Evolutionary conservation across 1,140 invertebrate genomes (phyloP), one percentile per base, ranked within the genome.

Genomic region (Vanessa tameamea): DNA sequence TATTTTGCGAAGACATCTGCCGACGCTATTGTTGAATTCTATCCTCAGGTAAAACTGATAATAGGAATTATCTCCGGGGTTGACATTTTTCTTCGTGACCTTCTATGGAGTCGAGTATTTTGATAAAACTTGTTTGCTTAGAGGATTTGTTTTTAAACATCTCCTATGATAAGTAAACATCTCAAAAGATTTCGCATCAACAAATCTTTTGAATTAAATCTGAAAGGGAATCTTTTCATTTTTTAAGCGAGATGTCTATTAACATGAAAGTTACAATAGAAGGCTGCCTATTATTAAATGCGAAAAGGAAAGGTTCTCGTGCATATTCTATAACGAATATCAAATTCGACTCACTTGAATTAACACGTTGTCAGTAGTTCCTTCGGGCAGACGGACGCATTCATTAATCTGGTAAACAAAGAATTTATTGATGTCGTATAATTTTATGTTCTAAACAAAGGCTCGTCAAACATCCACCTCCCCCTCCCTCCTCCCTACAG

Each of bases 381-480:
- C 57, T 61, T 59, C 55, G 76, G 57, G 69, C 78, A 75, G 78
- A 85, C 77, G 76, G 77, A 82, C 80, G 77, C 78, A 79, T 84
- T 85, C 82, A 85, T 88, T 89, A 84, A 69, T 86, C 80, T 78
- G 70, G 86, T 91, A 90, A 90, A 92, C 87, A 92, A 84, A 88
- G 83, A 87, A 90, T 92, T 92, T 91, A 91, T 90, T 82, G 83
- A 81, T 84, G 87, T 90, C 88, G 88, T 92, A 92, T 92, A 91
- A 91, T 90, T 91, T 91, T 88, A 91, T 91, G 87, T 86, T 88
- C 84, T 90, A 91, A 92, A 92, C 90, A 92, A 91, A 91, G 86
- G 83, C 82, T 85, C 85, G 84, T 89, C 79, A 80, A 79, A 57
- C 61, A 51, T 69, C 72, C 51, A 26, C 69, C 73, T 75, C 77